Evolutionary conservation across 1,140 invertebrate genomes (phyloP).

Genomic region (Zaprionus tsacasi): DNA sequence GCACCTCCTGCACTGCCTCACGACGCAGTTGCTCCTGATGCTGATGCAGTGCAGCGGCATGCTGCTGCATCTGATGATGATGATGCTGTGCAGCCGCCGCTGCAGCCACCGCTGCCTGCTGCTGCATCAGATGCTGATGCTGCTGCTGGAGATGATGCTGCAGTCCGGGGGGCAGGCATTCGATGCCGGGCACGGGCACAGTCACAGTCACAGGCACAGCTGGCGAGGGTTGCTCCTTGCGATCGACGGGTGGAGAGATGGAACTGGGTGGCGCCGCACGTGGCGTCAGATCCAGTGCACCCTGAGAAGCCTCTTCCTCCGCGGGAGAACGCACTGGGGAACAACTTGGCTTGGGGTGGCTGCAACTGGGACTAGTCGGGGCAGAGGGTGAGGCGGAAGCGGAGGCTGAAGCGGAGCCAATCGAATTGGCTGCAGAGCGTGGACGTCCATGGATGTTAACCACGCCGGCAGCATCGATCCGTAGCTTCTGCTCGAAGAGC

Average conservation of each 20-base stretch:
- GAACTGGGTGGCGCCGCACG: constrained; percentile 68
- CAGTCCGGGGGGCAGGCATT: constrained; percentile 72
- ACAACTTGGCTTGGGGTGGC: constrained; percentile 52
- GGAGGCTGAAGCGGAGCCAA: constrained; percentile 56
- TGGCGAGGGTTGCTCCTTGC: constrained; percentile 47
- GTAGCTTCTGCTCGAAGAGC: constrained; percentile 78
- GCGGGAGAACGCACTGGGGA: constrained; percentile 80
- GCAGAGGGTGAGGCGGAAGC: constrained; percentile 49
- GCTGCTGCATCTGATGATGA: constrained; percentile 77
- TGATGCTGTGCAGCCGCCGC: constrained; percentile 71
- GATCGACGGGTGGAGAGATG: constrained; percentile 34
- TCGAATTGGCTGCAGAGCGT: constrained; percentile 65
- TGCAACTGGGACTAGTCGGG: constrained; percentile 63
- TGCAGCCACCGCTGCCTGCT: constrained; percentile 73
- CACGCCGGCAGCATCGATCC: constrained; percentile 69
- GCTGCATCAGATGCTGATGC: constrained; percentile 80
- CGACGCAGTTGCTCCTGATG: constrained; percentile 79
- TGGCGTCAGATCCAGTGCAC: constrained; percentile 87
- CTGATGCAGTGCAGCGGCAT: constrained; percentile 71
- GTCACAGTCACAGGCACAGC: constrained; percentile 25
- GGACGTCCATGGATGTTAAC: constrained; percentile 66
- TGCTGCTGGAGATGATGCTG: constrained; percentile 80
- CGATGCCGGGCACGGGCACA: constrained; percentile 39
- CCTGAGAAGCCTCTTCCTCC: constrained; percentile 85
- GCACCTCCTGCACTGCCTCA: constrained; percentile 65